A percentile compares a stretch with the other conserved stretches of the same genome.
Conservation (phyloP, 2,113 vertebrate genomes). For the Coracopsis vasa region DNA sequence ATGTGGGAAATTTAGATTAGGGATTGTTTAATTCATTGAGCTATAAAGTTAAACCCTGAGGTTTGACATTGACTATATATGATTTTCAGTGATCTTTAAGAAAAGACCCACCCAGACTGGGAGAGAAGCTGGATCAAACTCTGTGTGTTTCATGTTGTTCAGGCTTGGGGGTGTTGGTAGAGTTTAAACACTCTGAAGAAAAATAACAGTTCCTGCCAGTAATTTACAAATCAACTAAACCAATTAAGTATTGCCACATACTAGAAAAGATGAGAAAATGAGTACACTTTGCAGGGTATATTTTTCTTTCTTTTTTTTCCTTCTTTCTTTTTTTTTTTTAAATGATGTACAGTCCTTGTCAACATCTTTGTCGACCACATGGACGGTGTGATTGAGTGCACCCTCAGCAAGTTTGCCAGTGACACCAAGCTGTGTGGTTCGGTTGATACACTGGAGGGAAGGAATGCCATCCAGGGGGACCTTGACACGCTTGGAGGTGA, state of each 20-base stretch:
- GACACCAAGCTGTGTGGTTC: too few species aligned
- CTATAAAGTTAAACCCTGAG: neutral
- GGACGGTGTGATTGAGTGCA: too few species aligned
- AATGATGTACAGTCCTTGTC: too few species aligned
- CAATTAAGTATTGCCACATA: neutral
- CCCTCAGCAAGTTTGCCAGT: too few species aligned
- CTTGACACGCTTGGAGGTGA: too few species aligned
- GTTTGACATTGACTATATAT: neutral
- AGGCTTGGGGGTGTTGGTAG: neutral
- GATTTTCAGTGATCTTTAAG: neutral
- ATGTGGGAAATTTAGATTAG: neutral
- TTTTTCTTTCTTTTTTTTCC: neutral
- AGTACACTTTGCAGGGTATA: neutral
- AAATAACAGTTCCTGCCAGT: neutral
- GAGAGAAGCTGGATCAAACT: neutral
- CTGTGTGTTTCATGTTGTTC: neutral
- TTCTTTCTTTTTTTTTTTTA: neutral
- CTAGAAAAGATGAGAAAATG: neutral
- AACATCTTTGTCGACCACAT: too few species aligned
- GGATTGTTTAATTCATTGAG: neutral
- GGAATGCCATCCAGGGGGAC: too few species aligned
- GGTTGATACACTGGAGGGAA: too few species aligned
- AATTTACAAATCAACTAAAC: neutral
- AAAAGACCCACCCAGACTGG: neutral
- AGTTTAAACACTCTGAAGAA: neutral